phyloP scores from a whole-genome alignment of 2,113 vertebrate genomes.

The Neodon shergylaensis region DNA sequence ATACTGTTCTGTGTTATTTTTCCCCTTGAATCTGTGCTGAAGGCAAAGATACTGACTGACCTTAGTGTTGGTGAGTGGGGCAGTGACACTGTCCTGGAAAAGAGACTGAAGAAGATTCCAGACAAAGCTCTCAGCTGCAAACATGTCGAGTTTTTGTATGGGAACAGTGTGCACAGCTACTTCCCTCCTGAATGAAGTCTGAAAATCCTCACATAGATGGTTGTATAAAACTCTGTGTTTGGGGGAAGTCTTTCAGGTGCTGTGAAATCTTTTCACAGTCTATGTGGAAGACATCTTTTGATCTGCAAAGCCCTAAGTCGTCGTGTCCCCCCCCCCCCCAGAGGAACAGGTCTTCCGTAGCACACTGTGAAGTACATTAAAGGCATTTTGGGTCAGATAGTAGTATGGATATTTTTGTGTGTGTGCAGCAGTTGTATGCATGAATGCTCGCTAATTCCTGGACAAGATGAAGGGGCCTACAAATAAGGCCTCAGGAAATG shows the following conservation, averaged over 20 bases:
- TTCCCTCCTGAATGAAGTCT: not conserved
- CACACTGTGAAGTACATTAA: not conserved
- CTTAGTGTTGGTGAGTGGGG: not conserved
- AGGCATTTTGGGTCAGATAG: not conserved
- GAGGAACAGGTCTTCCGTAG: not conserved
- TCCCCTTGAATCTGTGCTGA: constrained; percentile 59
- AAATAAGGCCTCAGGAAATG: not conserved
- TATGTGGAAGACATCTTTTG: not conserved
- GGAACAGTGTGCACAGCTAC: not conserved
- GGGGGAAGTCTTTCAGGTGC: constrained; percentile 27
- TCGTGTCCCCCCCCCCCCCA: not conserved
- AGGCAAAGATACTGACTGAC: constrained; percentile 37
- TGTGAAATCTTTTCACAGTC: not conserved
- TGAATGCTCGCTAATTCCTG: not conserved
- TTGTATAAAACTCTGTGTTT: not conserved
- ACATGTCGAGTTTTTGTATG: not conserved
- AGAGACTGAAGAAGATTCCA: not conserved
- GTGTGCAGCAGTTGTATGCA: not conserved
- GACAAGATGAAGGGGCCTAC: not conserved
- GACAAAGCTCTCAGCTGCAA: not conserved
- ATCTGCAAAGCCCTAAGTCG: not conserved
- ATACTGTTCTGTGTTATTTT: constrained; percentile 63
- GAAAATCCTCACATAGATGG: constrained; percentile 11
- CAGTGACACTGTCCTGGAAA: not conserved
- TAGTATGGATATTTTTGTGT: not conserved